phyloP scores from a whole-genome alignment of 2,797 vertebrate genomes.

The Peromyscus eremicus region DNA sequence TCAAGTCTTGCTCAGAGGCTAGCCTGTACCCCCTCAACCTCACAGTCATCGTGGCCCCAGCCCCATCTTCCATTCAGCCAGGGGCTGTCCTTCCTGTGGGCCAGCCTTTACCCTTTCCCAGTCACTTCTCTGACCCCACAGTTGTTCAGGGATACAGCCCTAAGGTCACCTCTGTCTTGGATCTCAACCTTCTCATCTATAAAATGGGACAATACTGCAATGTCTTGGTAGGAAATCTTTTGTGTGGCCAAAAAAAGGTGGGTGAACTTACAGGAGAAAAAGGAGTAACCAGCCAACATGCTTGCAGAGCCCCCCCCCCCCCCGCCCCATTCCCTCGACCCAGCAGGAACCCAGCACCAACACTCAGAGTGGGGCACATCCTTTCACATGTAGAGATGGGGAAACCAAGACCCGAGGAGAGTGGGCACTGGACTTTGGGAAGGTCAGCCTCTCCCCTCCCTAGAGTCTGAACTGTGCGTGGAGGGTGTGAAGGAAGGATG shows the following conservation, averaged over 20 bases:
- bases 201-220: background rate
- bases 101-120: no score
- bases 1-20: background rate
- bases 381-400: background rate
- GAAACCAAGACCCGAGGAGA: background rate
- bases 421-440: background rate
- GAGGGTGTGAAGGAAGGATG: background rate
- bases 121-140: background rate
- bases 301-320: background rate
- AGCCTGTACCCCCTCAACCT: background rate
- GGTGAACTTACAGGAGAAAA: background rate
- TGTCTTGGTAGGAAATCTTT: no score
- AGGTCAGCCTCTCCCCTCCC: background rate
- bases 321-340: background rate
- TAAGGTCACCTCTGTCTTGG: background rate
- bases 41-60: background rate
- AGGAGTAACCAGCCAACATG: background rate
- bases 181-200: background rate
- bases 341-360: background rate
- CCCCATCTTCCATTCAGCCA: background rate
- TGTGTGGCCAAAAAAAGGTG: background rate
- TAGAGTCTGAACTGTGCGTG: background rate
- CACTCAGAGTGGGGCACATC: background rate
- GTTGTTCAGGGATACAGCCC: background rate
- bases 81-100: background rate